These are phyloP conservation scores for Nematolebias whitei DNA, from an alignment of 2,113 vertebrate genomes.

Conservation along the genomic window DNA sequence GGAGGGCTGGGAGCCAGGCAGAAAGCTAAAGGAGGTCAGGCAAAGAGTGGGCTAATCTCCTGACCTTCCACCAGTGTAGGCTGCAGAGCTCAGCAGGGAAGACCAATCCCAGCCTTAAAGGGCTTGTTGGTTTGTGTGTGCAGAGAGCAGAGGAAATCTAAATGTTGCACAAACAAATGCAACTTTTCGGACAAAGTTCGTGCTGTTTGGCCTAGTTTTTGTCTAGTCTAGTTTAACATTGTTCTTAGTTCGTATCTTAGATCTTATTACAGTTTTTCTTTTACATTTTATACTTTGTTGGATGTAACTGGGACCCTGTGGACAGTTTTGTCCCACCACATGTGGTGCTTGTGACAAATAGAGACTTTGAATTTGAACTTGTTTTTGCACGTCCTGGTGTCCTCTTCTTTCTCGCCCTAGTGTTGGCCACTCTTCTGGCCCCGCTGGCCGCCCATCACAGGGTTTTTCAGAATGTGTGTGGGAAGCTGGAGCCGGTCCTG, in stretches of 20 bases:
- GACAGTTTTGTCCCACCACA: too few relatives aligned
- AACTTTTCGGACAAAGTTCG: too few relatives aligned
- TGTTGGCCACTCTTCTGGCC: constrained; percentile 85
- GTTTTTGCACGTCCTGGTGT: not conserved
- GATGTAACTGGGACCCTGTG: too few relatives aligned
- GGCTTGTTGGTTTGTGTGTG: not conserved
- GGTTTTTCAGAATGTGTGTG: constrained; percentile 82
- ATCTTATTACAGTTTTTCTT: too few relatives aligned
- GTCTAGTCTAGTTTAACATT: too few relatives aligned
- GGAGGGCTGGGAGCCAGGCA: constrained; percentile 32
- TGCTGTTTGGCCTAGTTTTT: too few relatives aligned
- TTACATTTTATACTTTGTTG: too few relatives aligned
- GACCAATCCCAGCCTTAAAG: constrained; percentile 18
- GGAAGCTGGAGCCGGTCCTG: constrained; percentile 88
- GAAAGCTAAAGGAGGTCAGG: constrained; percentile 62
- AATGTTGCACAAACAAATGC: not conserved
- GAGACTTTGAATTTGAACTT: too few relatives aligned
- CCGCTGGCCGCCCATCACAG: constrained; percentile 88
- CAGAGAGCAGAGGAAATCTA: not conserved
- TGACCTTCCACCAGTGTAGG: constrained; percentile 28
- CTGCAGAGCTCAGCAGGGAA: constrained; percentile 12
- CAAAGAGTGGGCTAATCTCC: constrained; percentile 59
- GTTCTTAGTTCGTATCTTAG: too few relatives aligned
- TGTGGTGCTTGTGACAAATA: too few relatives aligned
- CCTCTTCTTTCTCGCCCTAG: constrained; percentile 64